Evolutionary conservation across 2,888 invertebrate species (phyloP), one percentile per base, ranked within the genome.

Genomic region (Xanthorhoe spadicearia): DNA sequence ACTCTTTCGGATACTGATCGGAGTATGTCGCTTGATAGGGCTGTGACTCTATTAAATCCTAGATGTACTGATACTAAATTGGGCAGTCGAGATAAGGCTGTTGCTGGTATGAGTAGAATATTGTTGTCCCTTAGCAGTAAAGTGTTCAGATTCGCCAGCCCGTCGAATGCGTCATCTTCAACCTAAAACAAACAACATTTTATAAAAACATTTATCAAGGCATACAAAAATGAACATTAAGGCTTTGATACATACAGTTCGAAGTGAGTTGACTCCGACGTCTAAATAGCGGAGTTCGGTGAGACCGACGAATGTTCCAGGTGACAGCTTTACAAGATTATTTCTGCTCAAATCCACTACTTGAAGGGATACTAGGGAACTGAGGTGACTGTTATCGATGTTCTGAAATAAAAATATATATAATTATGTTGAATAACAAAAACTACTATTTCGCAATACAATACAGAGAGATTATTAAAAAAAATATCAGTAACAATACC

Each of bases 91-190:
- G 96, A 96, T 5, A 98, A 89, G 0, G 98, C 97, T 50, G 96
- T 95, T 0, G 97, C 96, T 0, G 98, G 98, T 49, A 98, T 95
- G 0, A 97, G 90, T 0, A 98, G 93, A 61, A 98, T 97, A 73
- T 98, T 97, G 88, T 98, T 98, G 84, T 98, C 98, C 76, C 96
- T 95, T 9, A 98, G 92, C 32, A 96, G 95, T 0, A 98, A 90
- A 46, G 96, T 95, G 84, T 96, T 95, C 15, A 98, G 89, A 74
- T 94, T 96, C 38, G 95, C 94, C 70, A 98, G 87, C 0, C 98
- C 98, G 81, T 97, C 97, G 77, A 98, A 96, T 0, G 97, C 96
- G 72, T 97, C 97, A 77, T 97, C 97, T 89, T 98, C 97, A 68
- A 98, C 96, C 97, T 97, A 88, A 19, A 83, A 83, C 55, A 65